These are phyloP conservation scores for Philantomba maxwellii DNA, from an alignment of 2,113 vertebrate genomes.

Conservation along the genomic window DNA sequence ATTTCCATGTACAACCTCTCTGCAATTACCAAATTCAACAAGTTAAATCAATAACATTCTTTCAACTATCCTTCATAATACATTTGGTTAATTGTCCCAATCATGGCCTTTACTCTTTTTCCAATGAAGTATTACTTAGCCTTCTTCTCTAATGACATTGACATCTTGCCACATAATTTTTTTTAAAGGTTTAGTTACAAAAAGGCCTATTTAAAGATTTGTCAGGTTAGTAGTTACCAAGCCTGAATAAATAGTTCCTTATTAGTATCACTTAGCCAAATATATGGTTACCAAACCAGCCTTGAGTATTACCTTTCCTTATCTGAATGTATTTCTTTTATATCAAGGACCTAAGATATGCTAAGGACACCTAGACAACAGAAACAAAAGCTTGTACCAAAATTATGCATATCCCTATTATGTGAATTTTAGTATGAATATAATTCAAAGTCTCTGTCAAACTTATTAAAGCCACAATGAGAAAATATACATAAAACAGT, in stretches of 20 bases:
- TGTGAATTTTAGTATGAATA: not conserved
- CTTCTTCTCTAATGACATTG: not conserved
- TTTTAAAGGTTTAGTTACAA: not conserved
- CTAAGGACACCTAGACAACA: not conserved
- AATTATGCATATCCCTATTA: not conserved
- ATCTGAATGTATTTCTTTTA: not conserved
- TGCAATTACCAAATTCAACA: not conserved
- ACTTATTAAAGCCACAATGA: not conserved
- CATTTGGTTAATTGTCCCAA: not conserved
- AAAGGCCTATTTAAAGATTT: not conserved
- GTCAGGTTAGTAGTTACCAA: not conserved
- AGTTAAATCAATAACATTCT: not conserved
- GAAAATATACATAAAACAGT: not conserved
- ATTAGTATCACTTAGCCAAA: not conserved
- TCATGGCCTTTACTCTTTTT: not conserved
- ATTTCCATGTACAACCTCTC: not conserved
- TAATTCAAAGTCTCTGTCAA: not conserved
- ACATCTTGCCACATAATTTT: not conserved
- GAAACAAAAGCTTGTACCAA: not conserved
- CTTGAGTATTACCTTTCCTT: not conserved
- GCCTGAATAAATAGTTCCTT: not conserved
- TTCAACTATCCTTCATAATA: not conserved
- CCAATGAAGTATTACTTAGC: not conserved
- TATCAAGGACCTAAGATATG: not conserved
- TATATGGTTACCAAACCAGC: not conserved